Evolutionary conservation across 2,888 invertebrate genomes (phyloP).

Genomic region (Ommatoiulus sabulosus): DNA sequence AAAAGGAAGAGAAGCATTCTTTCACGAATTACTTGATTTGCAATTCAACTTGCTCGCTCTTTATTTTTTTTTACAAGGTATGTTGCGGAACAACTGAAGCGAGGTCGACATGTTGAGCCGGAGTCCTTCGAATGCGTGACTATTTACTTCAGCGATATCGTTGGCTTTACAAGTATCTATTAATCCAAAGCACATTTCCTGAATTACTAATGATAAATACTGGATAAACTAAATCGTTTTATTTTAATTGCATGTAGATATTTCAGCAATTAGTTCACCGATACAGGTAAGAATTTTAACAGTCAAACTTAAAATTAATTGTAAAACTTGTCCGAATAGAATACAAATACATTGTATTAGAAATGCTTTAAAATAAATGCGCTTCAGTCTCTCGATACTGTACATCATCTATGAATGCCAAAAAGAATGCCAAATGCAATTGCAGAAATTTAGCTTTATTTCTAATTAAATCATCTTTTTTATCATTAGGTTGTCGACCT

Average conservation of each 20-base stretch:
- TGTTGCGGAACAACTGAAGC: conserved; percentile 63
- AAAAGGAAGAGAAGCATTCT: no score
- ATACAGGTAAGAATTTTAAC: conserved; percentile 60
- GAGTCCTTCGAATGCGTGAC: conserved; percentile 63
- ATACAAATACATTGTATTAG: no score
- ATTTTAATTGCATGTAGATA: conserved; percentile 49
- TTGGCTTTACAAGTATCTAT: conserved; percentile 62
- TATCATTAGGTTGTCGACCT: conserved; percentile 61
- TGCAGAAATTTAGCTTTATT: not conserved
- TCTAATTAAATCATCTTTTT: not conserved
- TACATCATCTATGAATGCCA: no score
- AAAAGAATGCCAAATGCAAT: no score
- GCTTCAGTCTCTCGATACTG: no score
- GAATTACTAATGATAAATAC: not conserved
- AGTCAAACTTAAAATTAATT: no score
- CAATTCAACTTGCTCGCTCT: not conserved
- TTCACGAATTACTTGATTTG: no score
- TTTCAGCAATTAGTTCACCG: conserved; percentile 62
- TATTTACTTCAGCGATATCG: conserved; percentile 64
- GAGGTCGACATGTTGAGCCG: conserved; percentile 62
- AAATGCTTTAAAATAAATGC: no score
- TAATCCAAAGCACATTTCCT: not conserved
- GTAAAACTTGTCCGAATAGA: no score
- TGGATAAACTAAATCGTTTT: not conserved
- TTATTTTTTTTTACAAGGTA: conserved; percentile 58